Evolutionary conservation across 2,113 vertebrate species (phyloP).

Genomic region (Nyctibius bracteatus): DNA sequence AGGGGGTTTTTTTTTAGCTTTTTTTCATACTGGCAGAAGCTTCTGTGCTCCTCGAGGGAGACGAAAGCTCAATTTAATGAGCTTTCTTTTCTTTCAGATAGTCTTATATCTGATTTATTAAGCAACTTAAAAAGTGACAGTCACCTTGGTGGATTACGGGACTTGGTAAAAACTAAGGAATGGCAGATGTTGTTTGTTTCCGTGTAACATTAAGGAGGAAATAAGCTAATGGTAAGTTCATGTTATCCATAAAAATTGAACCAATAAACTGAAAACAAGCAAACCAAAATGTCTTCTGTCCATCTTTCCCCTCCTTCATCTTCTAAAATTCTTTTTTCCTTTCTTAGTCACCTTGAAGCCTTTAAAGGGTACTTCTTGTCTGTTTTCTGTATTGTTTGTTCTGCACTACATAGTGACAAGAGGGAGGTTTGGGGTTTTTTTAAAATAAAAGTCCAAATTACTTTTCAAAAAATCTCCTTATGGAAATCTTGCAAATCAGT

Average conservation of each 20-base stretch:
- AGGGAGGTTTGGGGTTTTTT: too few relatives aligned
- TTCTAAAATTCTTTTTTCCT: background rate
- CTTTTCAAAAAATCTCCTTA: background rate
- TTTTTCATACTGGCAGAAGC: background rate
- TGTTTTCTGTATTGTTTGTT: background rate
- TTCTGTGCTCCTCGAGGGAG: background rate
- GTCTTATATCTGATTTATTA: background rate
- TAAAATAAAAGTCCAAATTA: background rate
- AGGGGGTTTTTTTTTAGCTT: fast-evolving
- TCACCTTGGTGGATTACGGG: background rate
- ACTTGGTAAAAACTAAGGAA: background rate
- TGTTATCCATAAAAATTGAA: background rate
- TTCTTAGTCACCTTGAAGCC: background rate
- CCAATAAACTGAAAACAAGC: background rate
- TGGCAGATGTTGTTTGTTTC: background rate
- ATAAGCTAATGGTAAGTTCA: background rate
- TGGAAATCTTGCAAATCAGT: background rate
- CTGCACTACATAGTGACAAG: background rate
- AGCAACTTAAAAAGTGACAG: background rate
- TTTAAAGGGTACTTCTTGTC: background rate
- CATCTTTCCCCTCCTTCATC: background rate
- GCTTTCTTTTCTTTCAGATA: background rate
- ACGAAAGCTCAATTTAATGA: background rate
- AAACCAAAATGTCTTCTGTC: background rate
- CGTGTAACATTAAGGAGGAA: background rate